Percentiles rank a stretch among this genome's conserved stretches.
phyloP scores from a whole-genome alignment of 1,140 invertebrate genomes.

The Zaprionus nigranus region DNA sequence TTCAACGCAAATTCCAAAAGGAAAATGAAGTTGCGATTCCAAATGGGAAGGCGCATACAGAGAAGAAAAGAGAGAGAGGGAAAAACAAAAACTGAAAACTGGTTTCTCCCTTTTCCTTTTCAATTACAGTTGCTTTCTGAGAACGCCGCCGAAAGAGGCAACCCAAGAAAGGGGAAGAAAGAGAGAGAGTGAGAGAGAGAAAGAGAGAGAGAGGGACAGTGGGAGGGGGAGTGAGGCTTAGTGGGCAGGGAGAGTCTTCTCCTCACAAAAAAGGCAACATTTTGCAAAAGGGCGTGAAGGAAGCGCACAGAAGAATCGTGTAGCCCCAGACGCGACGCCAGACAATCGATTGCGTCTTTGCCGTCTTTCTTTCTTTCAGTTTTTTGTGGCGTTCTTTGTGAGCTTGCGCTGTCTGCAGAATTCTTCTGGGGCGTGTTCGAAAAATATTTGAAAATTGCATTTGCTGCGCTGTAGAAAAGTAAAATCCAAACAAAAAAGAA shows the following conservation, averaged over 20 bases:
- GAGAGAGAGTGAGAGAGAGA: background rate
- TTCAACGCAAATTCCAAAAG: constrained; percentile 58
- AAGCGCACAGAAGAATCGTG: background rate
- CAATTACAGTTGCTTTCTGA: constrained; percentile 76
- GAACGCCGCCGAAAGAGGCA: constrained; percentile 20
- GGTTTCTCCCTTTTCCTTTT: constrained; percentile 82
- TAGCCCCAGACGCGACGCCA: constrained; percentile 17
- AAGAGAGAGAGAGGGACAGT: background rate
- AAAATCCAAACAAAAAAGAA: background rate
- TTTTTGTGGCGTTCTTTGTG: background rate
- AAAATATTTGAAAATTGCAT: constrained; percentile 63
- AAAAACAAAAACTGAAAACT: constrained; percentile 67
- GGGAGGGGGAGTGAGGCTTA: background rate
- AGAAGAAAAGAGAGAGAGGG: background rate
- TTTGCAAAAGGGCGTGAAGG: constrained; percentile 33
- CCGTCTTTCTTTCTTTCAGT: background rate
- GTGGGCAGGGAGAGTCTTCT: background rate
- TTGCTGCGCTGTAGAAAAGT: constrained; percentile 13
- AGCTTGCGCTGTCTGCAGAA: constrained; percentile 1
- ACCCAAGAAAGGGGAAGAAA: background rate
- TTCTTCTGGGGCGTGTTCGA: constrained; percentile 44
- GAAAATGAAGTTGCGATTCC: constrained; percentile 63
- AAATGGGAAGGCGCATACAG: background rate
- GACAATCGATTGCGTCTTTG: constrained; percentile 29
- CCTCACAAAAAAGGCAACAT: constrained; percentile 12